Evolutionary conservation across 2,888 invertebrate species (phyloP), one percentile per base, ranked within the genome.

Genomic region (Scotopteryx bipunctaria): DNA sequence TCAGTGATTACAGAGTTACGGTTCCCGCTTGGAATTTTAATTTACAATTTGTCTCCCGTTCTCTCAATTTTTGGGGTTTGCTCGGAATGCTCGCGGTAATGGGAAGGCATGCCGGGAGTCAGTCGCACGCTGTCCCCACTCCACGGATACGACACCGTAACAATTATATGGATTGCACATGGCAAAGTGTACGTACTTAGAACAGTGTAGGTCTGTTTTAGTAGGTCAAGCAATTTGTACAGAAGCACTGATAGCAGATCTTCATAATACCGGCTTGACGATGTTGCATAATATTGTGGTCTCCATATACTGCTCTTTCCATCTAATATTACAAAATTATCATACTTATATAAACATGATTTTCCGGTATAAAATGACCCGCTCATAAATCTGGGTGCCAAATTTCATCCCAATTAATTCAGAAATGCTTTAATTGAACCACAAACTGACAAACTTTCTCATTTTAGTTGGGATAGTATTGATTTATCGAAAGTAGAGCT

Each of bases 121-220:
- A 79, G 78, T 83, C 83, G 75, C 83, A 82, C 81, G 81, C 78
- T 81, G 78, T 81, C 80, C 51, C 55, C 59, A 60, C 61, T 57
- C 57, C 27, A 65, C 31, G 31, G 48, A 48, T 53, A 40, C 44
- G 40, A 44, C 48, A 61, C 70, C 63, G 67, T 67, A 70, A 71
- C 73, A 69, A 69, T 73, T 70, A 72, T 72, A 71, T 71, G 73
- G 69, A 73, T 72, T 56, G 59, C 62, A 65, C 64, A 63, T 65
- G 56, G 53, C 45, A 43, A 61, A 61, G 64, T 56, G 60, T 55
- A 48, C 48, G 16, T 38, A 51, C 43, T 49, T 52, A 48, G 44
- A 47, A 47, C 25, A 43, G 21, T n/a, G 13, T 38, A 17, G 27
- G 9, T 11, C 4, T 35, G 29, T 32, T 52, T 47, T 42, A 42